Conservation (phyloP, 2,113 vertebrate genomes). For the Varanus salvator region DNA sequence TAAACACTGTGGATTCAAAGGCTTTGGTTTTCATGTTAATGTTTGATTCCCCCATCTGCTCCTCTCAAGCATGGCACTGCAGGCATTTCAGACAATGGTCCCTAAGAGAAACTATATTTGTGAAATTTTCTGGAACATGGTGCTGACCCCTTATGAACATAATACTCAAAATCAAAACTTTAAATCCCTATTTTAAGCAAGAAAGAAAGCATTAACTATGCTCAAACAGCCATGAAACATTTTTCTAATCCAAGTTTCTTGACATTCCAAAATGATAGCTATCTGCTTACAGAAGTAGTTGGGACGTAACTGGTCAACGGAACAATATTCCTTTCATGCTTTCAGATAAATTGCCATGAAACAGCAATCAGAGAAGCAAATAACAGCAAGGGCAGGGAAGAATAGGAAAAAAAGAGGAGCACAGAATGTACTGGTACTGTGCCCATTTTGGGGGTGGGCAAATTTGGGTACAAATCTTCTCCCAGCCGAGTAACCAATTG, state of each 20-base stretch:
- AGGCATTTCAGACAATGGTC: background rate
- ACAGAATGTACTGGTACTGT: background rate
- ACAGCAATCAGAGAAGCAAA: background rate
- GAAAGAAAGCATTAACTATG: too few species aligned
- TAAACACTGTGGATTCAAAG: background rate
- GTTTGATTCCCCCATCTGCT: background rate
- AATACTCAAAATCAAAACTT: background rate
- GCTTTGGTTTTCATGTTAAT: background rate
- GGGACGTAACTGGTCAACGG: background rate
- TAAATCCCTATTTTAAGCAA: background rate
- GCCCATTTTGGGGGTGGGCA: background rate
- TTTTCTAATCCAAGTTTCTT: background rate
- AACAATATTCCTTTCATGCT: background rate
- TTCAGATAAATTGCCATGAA: background rate
- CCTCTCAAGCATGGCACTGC: background rate
- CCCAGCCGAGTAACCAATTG: too few species aligned
- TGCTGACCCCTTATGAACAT: background rate
- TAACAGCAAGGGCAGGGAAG: background rate
- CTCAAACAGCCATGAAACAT: background rate
- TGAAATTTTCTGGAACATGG: background rate
- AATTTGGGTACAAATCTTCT: too few species aligned
- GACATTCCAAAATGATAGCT: background rate
- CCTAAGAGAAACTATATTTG: background rate
- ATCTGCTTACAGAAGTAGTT: background rate
- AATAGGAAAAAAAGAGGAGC: background rate